Conservation (phyloP, 1,140 invertebrate genomes). For the Oncopodura yosiiana region DNA sequence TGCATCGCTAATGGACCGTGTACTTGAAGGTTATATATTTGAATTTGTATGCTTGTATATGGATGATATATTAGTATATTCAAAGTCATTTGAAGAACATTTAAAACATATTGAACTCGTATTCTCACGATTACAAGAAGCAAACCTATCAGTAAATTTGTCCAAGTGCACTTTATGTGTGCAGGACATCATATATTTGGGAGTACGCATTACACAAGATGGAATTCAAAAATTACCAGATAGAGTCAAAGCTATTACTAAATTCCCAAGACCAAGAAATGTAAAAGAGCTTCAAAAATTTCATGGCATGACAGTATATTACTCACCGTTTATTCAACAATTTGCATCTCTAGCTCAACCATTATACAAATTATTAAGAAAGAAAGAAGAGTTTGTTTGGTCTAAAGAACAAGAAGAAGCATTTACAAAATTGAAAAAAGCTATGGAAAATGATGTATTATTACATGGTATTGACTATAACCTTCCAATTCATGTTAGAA, state of each 20-base stretch:
- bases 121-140: slow-evolving; percentile 36
- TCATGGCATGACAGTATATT: slow-evolving; percentile 34
- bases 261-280: slow-evolving; percentile 30
- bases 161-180: slow-evolving; percentile 41
- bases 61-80: slow-evolving; percentile 44
- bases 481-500: not conserved
- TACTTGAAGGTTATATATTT: slow-evolving; percentile 30
- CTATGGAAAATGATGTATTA: not conserved
- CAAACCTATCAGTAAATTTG: slow-evolving; percentile 42
- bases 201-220: slow-evolving; percentile 35
- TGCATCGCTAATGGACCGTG: slow-evolving; percentile 37
- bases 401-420: slow-evolving; percentile 9
- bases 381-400: not conserved
- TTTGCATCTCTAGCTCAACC: slow-evolving; percentile 24
- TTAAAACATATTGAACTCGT: slow-evolving; percentile 38
- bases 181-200: slow-evolving; percentile 38
- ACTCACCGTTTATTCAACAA: slow-evolving; percentile 18
- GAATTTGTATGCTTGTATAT: slow-evolving; percentile 37
- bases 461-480: not conserved
- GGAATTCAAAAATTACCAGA: slow-evolving; percentile 37
- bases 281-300: slow-evolving; percentile 32
- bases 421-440: slow-evolving; percentile 10
- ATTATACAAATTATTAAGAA: slow-evolving; percentile 14
- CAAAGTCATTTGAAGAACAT: slow-evolving; percentile 40
- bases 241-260: slow-evolving; percentile 35